Base-by-base conservation (phyloP, 2,888 invertebrate genomes). In the Rhodophaea formosa region DNA sequence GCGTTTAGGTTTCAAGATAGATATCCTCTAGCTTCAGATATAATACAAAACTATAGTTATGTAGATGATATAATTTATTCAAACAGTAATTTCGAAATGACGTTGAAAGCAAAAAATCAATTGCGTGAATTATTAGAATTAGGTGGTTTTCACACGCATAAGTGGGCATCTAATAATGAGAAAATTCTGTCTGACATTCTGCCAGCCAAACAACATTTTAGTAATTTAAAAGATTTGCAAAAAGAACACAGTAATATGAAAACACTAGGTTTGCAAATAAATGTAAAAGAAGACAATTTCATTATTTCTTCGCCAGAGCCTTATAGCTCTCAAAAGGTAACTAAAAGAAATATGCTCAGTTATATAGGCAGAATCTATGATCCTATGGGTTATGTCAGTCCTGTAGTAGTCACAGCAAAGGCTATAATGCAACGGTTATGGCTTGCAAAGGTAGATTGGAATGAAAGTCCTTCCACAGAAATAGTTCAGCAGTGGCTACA, bases 371-470 rank as follows among this genome's bases (percentile, higher is more conserved):
- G 30, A 30, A 30, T 30, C 30, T 30, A 30, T 30, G 30, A 30
- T 30, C 30, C 30, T 30, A 30, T 30, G 10, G 58, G 53, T 14
- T 15, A 46, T 8, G 51, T 45, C 1, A 43, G 58, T 42, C 53
- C 53, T 3, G 17, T 58, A 39, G 17, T 58, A 16, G 58, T 53
- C 12, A 17, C 17, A 7, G 56, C 47, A 7, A 56, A 56, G 35
- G 30, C 12, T 10, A 39, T 56, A 3, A 47, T 58, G 58, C 58
- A 58, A 44, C 35, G 10, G 10, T 17, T 58, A 7, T 58, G 58
- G 58, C 5, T 29, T 12, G 17, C 7, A 8, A 10, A 42, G 2
- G 32, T 42, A 10, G 53, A 47, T 35, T 58, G 58, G 53, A 46
- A 58, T 42, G 23, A 30, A 6, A 12, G n/a, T 16, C 43, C 44